A percentile compares a stretch with the other conserved stretches of the same genome.
Evolutionary conservation across 1,140 invertebrate species (phyloP).

Genomic region (Hestina assimilis): DNA sequence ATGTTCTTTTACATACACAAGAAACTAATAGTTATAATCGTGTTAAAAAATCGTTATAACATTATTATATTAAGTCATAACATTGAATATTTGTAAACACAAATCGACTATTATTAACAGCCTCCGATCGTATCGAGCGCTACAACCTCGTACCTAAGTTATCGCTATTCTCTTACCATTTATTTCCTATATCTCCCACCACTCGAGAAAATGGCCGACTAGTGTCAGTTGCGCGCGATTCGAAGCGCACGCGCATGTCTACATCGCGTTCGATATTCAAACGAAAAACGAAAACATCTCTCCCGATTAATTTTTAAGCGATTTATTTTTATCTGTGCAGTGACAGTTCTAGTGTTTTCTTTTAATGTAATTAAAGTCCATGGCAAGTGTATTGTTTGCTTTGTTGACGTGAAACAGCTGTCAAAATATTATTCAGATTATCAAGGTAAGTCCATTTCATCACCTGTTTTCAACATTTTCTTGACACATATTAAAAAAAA

Average conservation of each 20-base stretch:
- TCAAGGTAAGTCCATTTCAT: slow-evolving; percentile 47
- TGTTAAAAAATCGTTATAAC: too few relatives aligned
- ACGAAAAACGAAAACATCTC: slow-evolving; percentile 32
- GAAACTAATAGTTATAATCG: background rate
- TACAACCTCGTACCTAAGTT: slow-evolving; percentile 13
- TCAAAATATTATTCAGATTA: slow-evolving; percentile 54
- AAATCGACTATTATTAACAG: slow-evolving; percentile 22
- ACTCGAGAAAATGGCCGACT: slow-evolving; percentile 54
- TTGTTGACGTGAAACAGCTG: slow-evolving; percentile 54
- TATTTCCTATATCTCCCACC: slow-evolving; percentile 48
- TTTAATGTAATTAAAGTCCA: background rate
- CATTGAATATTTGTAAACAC: slow-evolving; percentile 21
- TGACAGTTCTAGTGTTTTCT: slow-evolving; percentile 46
- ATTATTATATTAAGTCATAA: slow-evolving; percentile 16
- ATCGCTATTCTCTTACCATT: slow-evolving; percentile 45
- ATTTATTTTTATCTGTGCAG: slow-evolving; percentile 38
- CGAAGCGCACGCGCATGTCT: slow-evolving; percentile 44
- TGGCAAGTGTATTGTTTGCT: slow-evolving; percentile 45
- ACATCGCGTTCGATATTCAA: slow-evolving; percentile 25
- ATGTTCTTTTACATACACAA: background rate
- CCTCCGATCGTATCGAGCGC: slow-evolving; percentile 2
- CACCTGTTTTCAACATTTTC: background rate
- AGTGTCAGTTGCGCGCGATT: slow-evolving; percentile 55
- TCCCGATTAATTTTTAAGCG: slow-evolving; percentile 31
- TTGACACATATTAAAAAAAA: background rate